Evolutionary conservation across 2,113 vertebrate genomes (phyloP).

Genomic region (Rissa tridactyla): DNA sequence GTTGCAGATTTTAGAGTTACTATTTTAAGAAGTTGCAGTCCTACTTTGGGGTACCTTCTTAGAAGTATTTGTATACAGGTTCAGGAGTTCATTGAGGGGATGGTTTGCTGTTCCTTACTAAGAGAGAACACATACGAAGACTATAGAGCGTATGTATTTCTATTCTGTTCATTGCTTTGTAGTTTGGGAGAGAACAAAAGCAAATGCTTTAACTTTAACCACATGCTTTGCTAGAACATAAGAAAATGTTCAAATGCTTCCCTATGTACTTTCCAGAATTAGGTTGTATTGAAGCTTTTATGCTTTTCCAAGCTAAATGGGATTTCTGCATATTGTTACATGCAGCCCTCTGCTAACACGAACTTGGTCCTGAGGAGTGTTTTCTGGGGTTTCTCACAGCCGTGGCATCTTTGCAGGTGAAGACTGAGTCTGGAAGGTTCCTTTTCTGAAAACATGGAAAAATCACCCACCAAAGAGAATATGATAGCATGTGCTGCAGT

Average conservation of each 20-base stretch:
- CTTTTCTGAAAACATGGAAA: background rate
- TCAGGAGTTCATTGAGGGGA: background rate
- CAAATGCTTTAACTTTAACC: conserved; percentile 4
- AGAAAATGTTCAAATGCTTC: background rate
- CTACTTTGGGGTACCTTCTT: background rate
- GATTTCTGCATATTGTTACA: background rate
- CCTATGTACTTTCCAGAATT: background rate
- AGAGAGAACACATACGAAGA: background rate
- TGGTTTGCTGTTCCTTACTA: background rate
- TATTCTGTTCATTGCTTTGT: background rate
- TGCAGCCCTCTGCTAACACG: background rate
- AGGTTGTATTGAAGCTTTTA: background rate
- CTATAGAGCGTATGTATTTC: background rate
- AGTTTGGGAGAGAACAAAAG: background rate
- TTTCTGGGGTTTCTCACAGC: background rate
- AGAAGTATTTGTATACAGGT: background rate
- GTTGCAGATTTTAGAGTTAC: background rate
- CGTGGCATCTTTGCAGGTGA: background rate
- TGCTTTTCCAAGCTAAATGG: background rate
- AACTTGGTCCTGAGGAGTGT: background rate
- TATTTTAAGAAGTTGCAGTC: background rate
- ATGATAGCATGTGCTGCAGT: background rate
- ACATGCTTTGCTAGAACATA: background rate
- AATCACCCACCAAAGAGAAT: background rate
- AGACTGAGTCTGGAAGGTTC: background rate